Conservation (phyloP, 2,797 vertebrate genomes). For the Dallia pectoralis region DNA sequence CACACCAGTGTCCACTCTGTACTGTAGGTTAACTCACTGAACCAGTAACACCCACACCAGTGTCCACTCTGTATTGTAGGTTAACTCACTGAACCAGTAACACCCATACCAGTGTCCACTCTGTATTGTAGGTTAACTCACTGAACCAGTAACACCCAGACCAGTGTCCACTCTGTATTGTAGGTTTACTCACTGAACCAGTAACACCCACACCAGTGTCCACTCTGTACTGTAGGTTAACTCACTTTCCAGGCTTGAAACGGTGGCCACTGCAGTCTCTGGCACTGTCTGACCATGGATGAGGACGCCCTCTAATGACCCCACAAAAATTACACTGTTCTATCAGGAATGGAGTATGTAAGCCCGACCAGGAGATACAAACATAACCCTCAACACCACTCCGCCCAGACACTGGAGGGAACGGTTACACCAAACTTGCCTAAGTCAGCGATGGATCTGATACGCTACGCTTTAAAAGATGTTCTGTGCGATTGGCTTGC, state of each 20-base stretch:
- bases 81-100: no score
- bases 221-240: not conserved
- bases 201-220: not conserved
- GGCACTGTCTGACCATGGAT: constrained; percentile 31
- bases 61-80: no score
- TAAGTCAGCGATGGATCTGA: constrained; percentile 65
- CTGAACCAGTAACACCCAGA: no score
- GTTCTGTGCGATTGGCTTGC: constrained; percentile 70
- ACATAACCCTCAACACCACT: not conserved
- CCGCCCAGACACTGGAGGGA: not conserved
- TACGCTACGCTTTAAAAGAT: constrained; percentile 73
- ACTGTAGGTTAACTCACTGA: no score
- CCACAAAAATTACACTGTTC: constrained; percentile 9
- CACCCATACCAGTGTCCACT: no score
- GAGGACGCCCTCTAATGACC: constrained; percentile 52
- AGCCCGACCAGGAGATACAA: not conserved
- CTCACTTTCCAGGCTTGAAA: constrained; percentile 53
- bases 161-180: no score
- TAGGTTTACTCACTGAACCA: no score
- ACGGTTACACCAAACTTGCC: constrained; percentile 43
- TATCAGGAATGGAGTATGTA: not conserved
- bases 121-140: no score
- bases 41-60: no score
- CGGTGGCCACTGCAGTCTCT: constrained; percentile 60
- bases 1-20: no score